Evolutionary conservation across 2,113 vertebrate genomes (phyloP).

Genomic region (Odocoileus virginianus): DNA sequence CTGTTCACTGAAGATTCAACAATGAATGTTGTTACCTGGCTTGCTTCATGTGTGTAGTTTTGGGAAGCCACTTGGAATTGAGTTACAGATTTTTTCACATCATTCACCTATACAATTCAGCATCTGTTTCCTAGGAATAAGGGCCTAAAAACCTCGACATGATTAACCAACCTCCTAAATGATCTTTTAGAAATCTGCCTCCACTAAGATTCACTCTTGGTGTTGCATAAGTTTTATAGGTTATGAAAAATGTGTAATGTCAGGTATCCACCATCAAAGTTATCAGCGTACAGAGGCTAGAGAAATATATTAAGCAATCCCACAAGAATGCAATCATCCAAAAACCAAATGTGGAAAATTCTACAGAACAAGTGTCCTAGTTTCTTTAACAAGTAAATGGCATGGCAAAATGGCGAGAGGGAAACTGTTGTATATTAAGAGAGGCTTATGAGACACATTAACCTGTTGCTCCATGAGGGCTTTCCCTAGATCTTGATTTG

Average conservation of each 20-base stretch:
- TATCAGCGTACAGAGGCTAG: background rate
- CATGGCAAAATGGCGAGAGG: background rate
- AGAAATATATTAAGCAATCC: background rate
- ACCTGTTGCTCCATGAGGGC: background rate
- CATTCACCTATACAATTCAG: conserved; percentile 19
- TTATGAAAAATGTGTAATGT: background rate
- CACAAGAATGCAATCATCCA: background rate
- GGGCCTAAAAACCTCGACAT: background rate
- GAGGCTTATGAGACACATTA: background rate
- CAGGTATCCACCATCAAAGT: background rate
- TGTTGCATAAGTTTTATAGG: background rate
- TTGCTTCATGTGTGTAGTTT: conserved; percentile 17
- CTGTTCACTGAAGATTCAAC: conserved; percentile 42
- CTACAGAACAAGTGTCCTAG: background rate
- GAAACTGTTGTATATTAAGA: background rate
- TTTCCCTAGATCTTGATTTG: background rate
- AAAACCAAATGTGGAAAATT: background rate
- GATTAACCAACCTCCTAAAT: background rate
- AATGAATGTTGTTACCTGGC: conserved; percentile 16
- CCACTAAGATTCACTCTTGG: background rate
- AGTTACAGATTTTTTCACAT: conserved; percentile 19
- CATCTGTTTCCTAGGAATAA: conserved; percentile 12
- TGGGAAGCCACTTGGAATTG: background rate
- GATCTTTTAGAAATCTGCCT: background rate
- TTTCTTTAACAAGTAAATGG: conserved; percentile 1